Percentiles rank a stretch among this genome's conserved stretches.
Conservation (phyloP, 2,888 invertebrate species). For the Yponomeuta malinellus region DNA sequence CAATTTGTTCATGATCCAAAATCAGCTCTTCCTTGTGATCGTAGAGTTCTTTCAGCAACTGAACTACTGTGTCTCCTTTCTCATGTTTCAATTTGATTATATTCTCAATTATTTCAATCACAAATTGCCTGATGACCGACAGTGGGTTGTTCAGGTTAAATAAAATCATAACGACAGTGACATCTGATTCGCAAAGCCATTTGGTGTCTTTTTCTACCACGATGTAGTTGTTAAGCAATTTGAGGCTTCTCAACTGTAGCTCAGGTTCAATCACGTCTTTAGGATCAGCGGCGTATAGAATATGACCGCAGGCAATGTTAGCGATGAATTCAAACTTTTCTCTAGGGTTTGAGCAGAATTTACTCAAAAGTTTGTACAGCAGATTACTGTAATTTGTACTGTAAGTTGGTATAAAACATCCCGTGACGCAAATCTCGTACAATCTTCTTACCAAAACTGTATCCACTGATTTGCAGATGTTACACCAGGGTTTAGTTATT, state of each 20-base stretch:
- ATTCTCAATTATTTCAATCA: constrained; percentile 68
- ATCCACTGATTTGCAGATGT: constrained; percentile 54
- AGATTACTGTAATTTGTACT: constrained; percentile 50
- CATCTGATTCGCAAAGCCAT: constrained; percentile 61
- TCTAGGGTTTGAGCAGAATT: constrained; percentile 52
- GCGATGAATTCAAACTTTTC: constrained; percentile 74
- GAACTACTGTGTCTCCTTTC: constrained; percentile 51
- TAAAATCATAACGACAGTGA: constrained; percentile 71
- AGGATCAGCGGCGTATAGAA: constrained; percentile 55
- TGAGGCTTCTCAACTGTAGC: constrained; percentile 71
- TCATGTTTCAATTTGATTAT: constrained; percentile 44
- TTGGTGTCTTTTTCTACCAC: constrained; percentile 37
- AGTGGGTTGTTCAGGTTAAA: constrained; percentile 74
- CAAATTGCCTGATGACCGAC: constrained; percentile 69
- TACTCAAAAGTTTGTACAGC: constrained; percentile 61
- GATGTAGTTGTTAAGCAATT: constrained; percentile 48
- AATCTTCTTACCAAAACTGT: constrained; percentile 55
- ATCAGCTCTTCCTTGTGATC: constrained; percentile 75
- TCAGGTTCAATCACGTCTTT: constrained; percentile 62
- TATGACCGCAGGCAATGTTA: constrained; percentile 72
- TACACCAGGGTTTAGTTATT: constrained; percentile 58
- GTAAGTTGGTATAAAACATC: constrained; percentile 56
- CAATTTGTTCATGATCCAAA: constrained; percentile 80
- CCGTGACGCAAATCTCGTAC: constrained; percentile 67
- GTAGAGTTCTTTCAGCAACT: constrained; percentile 64